Conservation (phyloP, 2,888 invertebrate genomes). For the Aporophyla lueneburgensis region DNA sequence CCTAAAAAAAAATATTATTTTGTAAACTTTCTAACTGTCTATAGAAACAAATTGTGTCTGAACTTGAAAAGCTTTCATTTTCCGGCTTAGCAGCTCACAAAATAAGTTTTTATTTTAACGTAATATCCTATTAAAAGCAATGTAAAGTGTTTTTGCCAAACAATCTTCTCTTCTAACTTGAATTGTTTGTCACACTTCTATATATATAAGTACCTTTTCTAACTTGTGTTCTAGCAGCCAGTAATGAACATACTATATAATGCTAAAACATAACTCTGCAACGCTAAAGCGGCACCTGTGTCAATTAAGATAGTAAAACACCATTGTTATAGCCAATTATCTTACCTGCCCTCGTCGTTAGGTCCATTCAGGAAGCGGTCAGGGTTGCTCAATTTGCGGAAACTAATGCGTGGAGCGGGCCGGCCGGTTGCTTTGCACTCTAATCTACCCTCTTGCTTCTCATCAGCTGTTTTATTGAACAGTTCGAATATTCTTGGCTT, state of each 20-base stretch:
- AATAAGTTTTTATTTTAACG: constrained; percentile 15
- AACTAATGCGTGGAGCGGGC: constrained; percentile 95
- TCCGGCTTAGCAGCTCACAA: constrained; percentile 21
- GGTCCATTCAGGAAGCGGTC: constrained; percentile 92
- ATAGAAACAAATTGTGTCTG: constrained; percentile 41
- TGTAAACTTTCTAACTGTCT: constrained; percentile 11
- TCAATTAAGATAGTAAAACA: constrained; percentile 63
- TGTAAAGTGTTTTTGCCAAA: constrained; percentile 5
- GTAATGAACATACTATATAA: constrained; percentile 25
- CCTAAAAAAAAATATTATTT: constrained; percentile 75
- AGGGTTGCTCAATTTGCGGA: constrained; percentile 93
- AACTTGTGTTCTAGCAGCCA: background rate
- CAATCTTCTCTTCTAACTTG: background rate
- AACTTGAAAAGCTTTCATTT: constrained; percentile 39
- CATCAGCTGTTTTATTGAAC: constrained; percentile 93
- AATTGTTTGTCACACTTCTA: background rate
- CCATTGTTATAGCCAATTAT: constrained; percentile 63
- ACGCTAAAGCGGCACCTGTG: constrained; percentile 48
- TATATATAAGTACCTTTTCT: background rate
- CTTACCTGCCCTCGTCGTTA: constrained; percentile 91
- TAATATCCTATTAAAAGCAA: background rate
- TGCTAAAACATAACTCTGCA: constrained; percentile 16
- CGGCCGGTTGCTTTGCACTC: constrained; percentile 95
- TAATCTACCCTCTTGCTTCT: constrained; percentile 92
- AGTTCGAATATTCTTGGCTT: constrained; percentile 95